Conservation (phyloP, 2,797 vertebrate genomes). For the Xenops minutus region DNA sequence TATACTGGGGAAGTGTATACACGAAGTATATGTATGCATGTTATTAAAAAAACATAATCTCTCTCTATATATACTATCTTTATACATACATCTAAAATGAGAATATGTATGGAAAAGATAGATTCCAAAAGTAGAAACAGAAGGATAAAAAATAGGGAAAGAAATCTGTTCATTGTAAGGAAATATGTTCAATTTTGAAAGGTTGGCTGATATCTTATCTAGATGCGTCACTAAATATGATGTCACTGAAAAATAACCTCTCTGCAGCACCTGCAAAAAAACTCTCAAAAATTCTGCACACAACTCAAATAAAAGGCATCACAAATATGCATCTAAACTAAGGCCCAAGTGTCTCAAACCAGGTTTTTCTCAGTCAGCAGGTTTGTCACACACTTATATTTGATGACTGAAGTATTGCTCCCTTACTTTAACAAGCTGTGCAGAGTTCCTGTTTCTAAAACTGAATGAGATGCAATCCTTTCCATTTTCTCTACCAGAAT, state of each 20-base stretch:
- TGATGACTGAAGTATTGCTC: neutral
- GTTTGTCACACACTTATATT: neutral
- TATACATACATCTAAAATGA: neutral
- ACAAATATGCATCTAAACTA: neutral
- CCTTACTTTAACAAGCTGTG: neutral
- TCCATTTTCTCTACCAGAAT: neutral
- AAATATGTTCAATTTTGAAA: neutral
- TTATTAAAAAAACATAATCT: neutral
- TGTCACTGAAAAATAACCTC: neutral
- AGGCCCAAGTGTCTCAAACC: neutral
- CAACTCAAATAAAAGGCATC: neutral
- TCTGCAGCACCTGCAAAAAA: neutral
- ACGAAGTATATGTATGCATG: neutral
- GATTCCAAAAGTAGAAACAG: neutral
- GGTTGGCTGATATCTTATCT: neutral
- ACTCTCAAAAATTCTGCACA: neutral
- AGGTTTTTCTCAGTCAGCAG: neutral
- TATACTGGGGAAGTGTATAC: neutral
- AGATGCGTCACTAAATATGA: neutral
- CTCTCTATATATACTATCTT: neutral
- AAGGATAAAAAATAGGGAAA: neutral
- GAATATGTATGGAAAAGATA: neutral
- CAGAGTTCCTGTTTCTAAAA: neutral
- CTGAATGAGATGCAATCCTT: fast-evolving
- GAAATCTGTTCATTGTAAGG: neutral